Evolutionary conservation across 2,888 invertebrate species (phyloP).

Genomic region (Cheilosia urbana): DNA sequence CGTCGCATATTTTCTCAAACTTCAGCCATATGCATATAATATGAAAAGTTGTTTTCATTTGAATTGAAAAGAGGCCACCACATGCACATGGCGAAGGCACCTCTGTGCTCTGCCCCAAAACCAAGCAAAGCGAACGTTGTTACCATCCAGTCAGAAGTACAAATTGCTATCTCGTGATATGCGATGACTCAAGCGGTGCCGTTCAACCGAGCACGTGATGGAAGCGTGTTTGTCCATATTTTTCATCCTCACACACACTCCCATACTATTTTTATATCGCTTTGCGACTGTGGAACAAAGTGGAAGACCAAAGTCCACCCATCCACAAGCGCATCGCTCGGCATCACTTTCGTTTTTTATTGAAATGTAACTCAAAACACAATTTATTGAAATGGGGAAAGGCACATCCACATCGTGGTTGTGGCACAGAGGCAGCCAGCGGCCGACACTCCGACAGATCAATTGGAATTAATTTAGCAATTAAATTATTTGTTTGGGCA

Average conservation of each 20-base stretch:
- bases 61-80: conserved; percentile 59
- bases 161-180: conserved; percentile 70
- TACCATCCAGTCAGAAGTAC: conserved; percentile 11
- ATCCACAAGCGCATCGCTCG: conserved; percentile 4
- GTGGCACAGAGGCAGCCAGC: not conserved
- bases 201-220: conserved; percentile 66
- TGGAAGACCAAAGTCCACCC: conserved; percentile 47
- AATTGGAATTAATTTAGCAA: conserved; percentile 52
- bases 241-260: not conserved
- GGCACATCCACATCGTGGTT: not conserved
- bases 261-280: not conserved
- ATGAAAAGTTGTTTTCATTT: not conserved
- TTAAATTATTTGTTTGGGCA: conserved; percentile 60
- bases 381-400: not conserved
- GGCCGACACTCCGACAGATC: conserved; percentile 18
- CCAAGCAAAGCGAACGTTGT: not conserved
- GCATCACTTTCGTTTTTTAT: conserved; percentile 9
- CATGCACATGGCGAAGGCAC: conserved; percentile 48
- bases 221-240: conserved; percentile 56
- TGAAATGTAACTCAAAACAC: conserved; percentile 36
- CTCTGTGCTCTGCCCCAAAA: not conserved
- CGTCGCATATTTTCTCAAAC: not conserved
- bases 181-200: conserved; percentile 71
- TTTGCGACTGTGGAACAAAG: not conserved
- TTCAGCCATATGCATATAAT: not conserved